Conservation (phyloP, 2,888 invertebrate genomes). For the Iselma pallidipennis region DNA sequence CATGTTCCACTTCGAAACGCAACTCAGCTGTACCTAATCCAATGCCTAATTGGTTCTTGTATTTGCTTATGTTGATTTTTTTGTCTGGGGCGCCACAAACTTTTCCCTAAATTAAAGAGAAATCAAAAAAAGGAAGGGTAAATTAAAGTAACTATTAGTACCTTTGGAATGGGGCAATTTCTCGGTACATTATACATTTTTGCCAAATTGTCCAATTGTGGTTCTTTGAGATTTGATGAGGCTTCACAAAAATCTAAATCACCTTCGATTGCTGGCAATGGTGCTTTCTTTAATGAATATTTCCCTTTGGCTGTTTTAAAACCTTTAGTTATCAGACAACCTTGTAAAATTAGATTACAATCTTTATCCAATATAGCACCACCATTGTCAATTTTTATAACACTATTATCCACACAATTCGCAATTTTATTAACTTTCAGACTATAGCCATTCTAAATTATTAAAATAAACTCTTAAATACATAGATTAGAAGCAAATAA, state of each 20-base stretch:
- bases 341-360: conserved; percentile 55
- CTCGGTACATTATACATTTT: conserved; percentile 53
- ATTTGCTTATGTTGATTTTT: conserved; percentile 53
- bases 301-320: conserved; percentile 52
- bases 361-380: conserved; percentile 46
- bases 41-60: conserved; percentile 54
- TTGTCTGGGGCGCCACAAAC: conserved; percentile 51
- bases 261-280: conserved; percentile 54
- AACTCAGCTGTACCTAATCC: conserved; percentile 52
- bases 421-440: conserved; percentile 35
- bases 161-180: conserved; percentile 52
- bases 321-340: conserved; percentile 53
- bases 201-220: conserved; percentile 37
- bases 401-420: conserved; percentile 35
- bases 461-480: background rate
- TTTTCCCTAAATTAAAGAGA: conserved; percentile 38
- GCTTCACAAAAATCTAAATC: conserved; percentile 54
- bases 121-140: conserved; percentile 13
- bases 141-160: conserved; percentile 19
- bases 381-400: conserved; percentile 33
- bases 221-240: conserved; percentile 37
- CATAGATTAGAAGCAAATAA: background rate
- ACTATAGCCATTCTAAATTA: conserved; percentile 42
- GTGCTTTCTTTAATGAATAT: conserved; percentile 54
- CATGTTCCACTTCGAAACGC: conserved; percentile 52